Base-by-base conservation (phyloP, 2,888 invertebrate species). In the Artemia sinica region DNA sequence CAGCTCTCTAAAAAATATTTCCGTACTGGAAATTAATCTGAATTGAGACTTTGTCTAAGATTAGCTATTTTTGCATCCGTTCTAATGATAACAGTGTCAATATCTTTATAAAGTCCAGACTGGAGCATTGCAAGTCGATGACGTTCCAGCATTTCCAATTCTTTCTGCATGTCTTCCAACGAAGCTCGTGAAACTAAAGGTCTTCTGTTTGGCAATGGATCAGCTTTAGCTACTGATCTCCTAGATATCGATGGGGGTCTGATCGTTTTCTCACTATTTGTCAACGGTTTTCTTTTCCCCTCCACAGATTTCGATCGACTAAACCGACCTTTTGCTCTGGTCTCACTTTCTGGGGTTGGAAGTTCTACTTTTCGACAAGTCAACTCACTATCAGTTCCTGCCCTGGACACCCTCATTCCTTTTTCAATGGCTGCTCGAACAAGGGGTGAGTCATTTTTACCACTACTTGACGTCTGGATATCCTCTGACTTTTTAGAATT, bases 21-120 rank as follows among this genome's bases (percentile, higher is more conserved):
- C 41, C 41, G 41, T 41, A 41, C 41, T 41, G 41, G 41, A 41
- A 41, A 41, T 41, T 41, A 41, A 41, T 41, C 41, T 2, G 41
- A 41, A 41, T 41, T 41, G 2, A 41, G 41, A 41, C 41, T 41
- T 28, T 58, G 63, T 28, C 28, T 58, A n/a, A 58, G 28, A 28
- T 58, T 58, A 18, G 63, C 63, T 10, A 58, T 58, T 58, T 58
- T 58, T 28, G 63, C 63, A 58, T 58, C 63, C 14, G 63, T 58
- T 8, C 63, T n/a, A n/a, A 58, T 28, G n/a, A 58, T 58, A n/a
- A 58, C 63, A 10, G 63, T 58, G 28, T 58, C 63, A 8, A 28
- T 58, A 28, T 58, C 63, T 58, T 58, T 58, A 28, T 58, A 58
- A 58, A 18, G 63, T 10, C 63, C 63, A 58, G 63, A 58, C 14